phyloP scores from a whole-genome alignment of 1,140 invertebrate genomes.

The Euwallacea fornicatus region DNA sequence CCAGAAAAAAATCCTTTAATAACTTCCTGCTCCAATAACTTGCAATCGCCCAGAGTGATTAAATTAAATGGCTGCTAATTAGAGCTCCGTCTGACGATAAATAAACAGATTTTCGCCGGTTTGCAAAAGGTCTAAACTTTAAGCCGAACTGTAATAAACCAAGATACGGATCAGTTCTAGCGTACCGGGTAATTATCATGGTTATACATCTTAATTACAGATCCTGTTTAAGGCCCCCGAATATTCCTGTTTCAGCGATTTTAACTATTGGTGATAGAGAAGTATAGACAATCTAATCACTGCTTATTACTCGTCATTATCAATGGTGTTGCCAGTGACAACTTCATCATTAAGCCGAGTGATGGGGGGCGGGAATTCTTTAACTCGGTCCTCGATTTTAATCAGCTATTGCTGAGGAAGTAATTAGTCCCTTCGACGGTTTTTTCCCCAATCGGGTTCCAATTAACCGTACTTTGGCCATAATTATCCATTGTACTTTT shows the following conservation, averaged over 20 bases:
- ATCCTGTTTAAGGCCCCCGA: constrained; percentile 21
- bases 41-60: not conserved
- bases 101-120: constrained; percentile 13
- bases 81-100: not conserved
- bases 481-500: constrained; percentile 3
- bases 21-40: not conserved
- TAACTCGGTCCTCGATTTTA: no score
- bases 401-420: no score
- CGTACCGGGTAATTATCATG: constrained; percentile 24
- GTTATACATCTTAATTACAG: constrained; percentile 30
- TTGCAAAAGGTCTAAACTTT: constrained; percentile 17
- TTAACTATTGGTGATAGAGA: constrained; percentile 5
- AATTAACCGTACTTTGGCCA: not conserved
- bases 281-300: constrained; percentile 7
- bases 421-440: no score
- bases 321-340: no score
- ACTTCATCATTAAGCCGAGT: not conserved
- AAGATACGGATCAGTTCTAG: constrained; percentile 23
- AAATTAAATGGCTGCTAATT: not conserved
- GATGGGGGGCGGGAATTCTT: not conserved
- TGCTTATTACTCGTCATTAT: not conserved
- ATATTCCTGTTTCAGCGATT: constrained; percentile 17
- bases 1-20: not conserved
- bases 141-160: constrained; percentile 26
- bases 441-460: no score